Percentiles rank a stretch among this genome's conserved stretches.
These are phyloP conservation scores for Drosophila yooni DNA, from an alignment of 2,888 invertebrate species.

Conservation along the genomic window DNA sequence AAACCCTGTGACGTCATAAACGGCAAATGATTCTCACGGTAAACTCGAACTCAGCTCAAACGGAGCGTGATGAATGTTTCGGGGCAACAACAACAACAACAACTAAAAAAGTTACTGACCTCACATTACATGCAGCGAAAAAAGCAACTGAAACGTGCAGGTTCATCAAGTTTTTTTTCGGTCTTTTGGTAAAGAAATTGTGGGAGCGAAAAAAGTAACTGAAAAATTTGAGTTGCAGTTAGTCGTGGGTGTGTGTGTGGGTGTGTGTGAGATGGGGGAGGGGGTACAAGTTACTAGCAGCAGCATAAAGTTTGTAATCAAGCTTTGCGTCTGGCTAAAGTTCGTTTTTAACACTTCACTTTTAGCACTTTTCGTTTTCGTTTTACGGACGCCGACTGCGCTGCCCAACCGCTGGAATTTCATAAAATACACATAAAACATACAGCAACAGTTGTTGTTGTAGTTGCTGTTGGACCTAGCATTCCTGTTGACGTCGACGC, in stretches of 20 bases:
- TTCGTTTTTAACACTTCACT: conserved; percentile 68
- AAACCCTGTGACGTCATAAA: conserved; percentile 66
- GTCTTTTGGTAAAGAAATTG: conserved; percentile 23
- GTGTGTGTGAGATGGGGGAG: neutral
- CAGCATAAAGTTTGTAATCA: conserved; percentile 20
- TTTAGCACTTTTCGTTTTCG: conserved; percentile 80
- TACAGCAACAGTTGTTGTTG: conserved; percentile 10
- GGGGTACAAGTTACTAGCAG: conserved; percentile 1
- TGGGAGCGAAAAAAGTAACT: conserved; percentile 26
- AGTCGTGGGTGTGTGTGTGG: neutral
- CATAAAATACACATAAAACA: conserved; percentile 29
- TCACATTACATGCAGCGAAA: conserved; percentile 71
- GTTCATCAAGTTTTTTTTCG: conserved; percentile 50
- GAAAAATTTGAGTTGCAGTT: conserved; percentile 15
- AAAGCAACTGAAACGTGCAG: conserved; percentile 63
- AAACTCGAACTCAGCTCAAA: conserved; percentile 42
- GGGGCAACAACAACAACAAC: conserved; percentile 48
- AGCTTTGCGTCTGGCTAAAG: conserved; percentile 40
- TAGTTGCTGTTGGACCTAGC: conserved; percentile 37
- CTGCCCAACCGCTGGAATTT: conserved; percentile 60
- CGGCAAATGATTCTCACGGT: conserved; percentile 57
- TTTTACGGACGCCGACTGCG: conserved; percentile 47
- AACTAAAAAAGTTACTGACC: conserved; percentile 71
- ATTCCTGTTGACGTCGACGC: conserved; percentile 70
- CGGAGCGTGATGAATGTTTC: conserved; percentile 76